Percentiles rank a stretch among this genome's conserved stretches.
These are phyloP conservation scores for Solen grandis DNA, from an alignment of 1,140 invertebrate species.

Conservation along the genomic window DNA sequence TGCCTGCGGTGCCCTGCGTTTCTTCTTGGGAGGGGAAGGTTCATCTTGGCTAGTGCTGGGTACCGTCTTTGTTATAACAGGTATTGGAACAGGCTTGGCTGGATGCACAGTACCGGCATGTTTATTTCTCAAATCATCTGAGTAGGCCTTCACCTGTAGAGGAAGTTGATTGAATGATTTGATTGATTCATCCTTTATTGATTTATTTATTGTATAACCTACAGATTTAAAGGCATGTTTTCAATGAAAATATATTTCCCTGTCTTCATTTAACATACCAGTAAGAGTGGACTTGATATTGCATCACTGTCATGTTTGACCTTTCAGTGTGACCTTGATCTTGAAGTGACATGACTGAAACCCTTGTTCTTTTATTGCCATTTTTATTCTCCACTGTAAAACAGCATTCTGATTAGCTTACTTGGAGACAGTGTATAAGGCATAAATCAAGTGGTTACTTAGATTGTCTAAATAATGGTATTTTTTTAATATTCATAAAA, in stretches of 20 bases:
- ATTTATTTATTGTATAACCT: background rate
- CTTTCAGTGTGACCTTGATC: no score
- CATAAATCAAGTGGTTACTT: no score
- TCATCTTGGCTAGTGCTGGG: background rate
- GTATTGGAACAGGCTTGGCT: conserved; percentile 34
- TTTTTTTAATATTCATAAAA: no score
- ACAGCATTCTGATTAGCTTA: no score
- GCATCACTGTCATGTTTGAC: background rate
- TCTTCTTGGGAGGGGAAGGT: background rate
- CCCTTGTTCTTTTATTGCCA: no score
- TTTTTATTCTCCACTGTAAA: no score
- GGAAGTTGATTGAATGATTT: background rate
- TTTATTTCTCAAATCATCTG: conserved; percentile 44
- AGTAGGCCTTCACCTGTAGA: conserved; percentile 59
- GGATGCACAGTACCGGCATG: conserved; percentile 38
- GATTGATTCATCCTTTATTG: background rate
- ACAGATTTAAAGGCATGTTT: background rate
- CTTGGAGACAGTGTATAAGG: no score
- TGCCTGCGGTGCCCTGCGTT: conserved; percentile 14
- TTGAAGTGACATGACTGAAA: no score
- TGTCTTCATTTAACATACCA: background rate
- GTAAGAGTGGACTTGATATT: background rate
- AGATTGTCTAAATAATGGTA: no score
- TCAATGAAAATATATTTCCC: background rate
- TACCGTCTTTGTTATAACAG: background rate